Evolutionary conservation across 2,113 vertebrate species (phyloP), one percentile per base, ranked within the genome.

Genomic region (Lucifuga dentata): DNA sequence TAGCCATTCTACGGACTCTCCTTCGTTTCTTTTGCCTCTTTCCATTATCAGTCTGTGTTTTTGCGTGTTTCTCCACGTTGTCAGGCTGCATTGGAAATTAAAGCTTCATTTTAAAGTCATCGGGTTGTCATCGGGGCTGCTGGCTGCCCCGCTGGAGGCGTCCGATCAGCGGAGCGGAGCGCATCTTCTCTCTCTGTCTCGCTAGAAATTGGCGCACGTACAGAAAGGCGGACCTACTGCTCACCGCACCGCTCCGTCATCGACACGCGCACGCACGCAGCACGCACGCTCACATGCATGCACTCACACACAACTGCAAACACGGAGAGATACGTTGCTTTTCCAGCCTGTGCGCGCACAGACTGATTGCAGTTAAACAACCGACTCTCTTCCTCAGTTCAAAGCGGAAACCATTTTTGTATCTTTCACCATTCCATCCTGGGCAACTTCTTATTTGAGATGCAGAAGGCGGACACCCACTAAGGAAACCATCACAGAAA

Each of bases 401-500:
- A 44, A 35, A 53, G 59, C 46, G 33, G 45, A 19, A 29, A 33
- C 56, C 29, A 62, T 11, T 23, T 23, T 7, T 7, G 26, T 3
- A 17, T 48, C 16, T 35, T 19, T 0, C 53, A 11, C 33, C 60
- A 46, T 21, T 19, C 35, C 63, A 40, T 32, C 33, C 20, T 52
- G 19, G 67, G 38, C 63, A 66, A 53, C 78, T 57, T 55, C 13
- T 43, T 21, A 49, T 60, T 29, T 16, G 52, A 67, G 73, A 71
- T 65, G 74, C 78, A 62, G 63, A 41, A 52, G 80, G 73, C 72
- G 78, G 65, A 80, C 77, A 71, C 38, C 50, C 62, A 61, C 77
- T 67, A 66, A 78, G 73, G 74, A 83, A 46, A 65, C 43, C 75
- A 79, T 56, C 66, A 62, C 78, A 73, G 73, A 80, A 62, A 86